Evolutionary conservation across 1,140 invertebrate species (phyloP), one percentile per base, ranked within the genome.

Genomic region (Drosophila kanapiae): DNA sequence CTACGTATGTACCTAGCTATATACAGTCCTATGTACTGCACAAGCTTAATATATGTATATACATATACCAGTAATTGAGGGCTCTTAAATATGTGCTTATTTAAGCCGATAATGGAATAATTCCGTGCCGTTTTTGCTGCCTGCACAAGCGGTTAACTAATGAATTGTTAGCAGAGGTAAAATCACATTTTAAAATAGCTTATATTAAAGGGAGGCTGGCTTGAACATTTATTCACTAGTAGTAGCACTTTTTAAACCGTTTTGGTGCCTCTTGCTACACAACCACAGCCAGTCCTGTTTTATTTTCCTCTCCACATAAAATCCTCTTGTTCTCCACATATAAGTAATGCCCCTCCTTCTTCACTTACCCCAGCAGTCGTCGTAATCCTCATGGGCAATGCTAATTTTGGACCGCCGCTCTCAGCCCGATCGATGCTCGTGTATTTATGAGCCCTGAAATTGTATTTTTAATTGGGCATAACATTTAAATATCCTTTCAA

Each of bases 391-490:
- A 54, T 51, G 70, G 18, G 79, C 79, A 54, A 82, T 62, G 51
- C 76, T 76, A 78, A 80, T 87, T 86, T 3, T 45, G 37, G 38
- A 51, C 47, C 42, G 53, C 6, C 14, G 6, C 11, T 23, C 56
- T 37, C 9, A 53, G 60, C 29, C 14, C 48, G 18, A 67, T 47
- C 40, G 43, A 29, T 59, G 33, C 31, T 40, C 2, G 42, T 54
- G 35, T 56, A 18, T 80, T 88, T 88, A 83, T 78, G 84, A 74
- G 35, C 63, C 83, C 67, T 88, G 63, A 90, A 88, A 90, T 90
- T 82, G 85, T 79, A 79, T 79, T 85, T 90, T 65, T 88, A 88
- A 88, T 88, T 90, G 62, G 59, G 81, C 85, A 88, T 88, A 90
- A 90, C 84, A 88, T 88, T 78, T 85, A 82, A 88, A 90, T 85